Percentiles rank a stretch among this genome's conserved stretches.
Conservation (phyloP, 2,888 invertebrate genomes). For the Aphidius colemani region DNA sequence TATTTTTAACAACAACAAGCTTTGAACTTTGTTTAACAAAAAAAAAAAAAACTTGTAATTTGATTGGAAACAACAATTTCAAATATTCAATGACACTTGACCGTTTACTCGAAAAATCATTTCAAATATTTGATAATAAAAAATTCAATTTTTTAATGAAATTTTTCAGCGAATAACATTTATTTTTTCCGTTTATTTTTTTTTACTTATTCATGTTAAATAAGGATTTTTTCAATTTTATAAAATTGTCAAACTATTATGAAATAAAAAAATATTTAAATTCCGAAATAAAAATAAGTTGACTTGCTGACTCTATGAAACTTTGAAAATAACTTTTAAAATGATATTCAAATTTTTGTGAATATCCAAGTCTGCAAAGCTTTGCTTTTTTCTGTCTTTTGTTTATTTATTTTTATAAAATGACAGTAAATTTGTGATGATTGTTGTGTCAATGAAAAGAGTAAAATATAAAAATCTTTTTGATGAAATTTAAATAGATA, state of each 20-base stretch:
- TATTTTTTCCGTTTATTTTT: background rate
- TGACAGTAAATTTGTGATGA: background rate
- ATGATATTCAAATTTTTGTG: too few species aligned
- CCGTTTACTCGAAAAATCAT: too few species aligned
- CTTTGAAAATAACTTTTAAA: background rate
- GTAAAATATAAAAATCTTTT: too few species aligned
- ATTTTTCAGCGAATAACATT: too few species aligned
- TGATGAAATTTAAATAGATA: background rate
- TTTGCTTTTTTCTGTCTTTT: background rate
- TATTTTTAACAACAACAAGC: background rate
- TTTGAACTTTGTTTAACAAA: too few species aligned
- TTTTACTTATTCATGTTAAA: background rate
- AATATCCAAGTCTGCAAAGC: too few species aligned
- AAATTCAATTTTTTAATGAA: too few species aligned
- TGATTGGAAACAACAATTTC: constrained; percentile 12
- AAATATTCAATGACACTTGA: too few species aligned
- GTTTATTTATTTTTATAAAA: background rate
- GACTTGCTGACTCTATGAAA: background rate
- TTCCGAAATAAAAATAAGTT: too few species aligned
- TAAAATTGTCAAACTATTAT: background rate
- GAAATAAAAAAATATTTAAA: background rate
- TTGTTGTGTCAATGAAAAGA: too few species aligned
- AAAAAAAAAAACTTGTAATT: constrained; percentile 19
- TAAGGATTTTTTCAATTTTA: background rate
- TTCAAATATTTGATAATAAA: too few species aligned